Conservation (phyloP, 2,888 invertebrate species). For the Serrognathus titanus region DNA sequence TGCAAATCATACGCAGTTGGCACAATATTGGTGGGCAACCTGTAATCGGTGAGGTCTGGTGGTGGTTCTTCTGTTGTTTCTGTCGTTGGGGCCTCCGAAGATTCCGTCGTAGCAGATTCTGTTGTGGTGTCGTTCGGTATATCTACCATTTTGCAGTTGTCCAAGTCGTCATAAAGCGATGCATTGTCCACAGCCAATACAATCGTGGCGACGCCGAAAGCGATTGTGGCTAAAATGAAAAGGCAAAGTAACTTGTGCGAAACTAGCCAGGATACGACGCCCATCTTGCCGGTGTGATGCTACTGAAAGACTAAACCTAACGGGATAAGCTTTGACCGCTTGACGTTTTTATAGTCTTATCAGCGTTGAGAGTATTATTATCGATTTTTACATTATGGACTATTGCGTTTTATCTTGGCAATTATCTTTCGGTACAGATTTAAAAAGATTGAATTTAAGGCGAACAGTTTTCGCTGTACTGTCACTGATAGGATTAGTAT, state of each 20-base stretch:
- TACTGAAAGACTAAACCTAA: too few relatives aligned
- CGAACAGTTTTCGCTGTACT: too few relatives aligned
- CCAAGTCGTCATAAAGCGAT: slow-evolving; percentile 29
- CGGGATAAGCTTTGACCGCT: too few relatives aligned
- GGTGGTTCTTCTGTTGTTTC: slow-evolving; percentile 12
- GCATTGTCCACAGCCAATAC: slow-evolving; percentile 52
- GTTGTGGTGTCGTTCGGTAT: background rate
- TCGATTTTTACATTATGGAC: too few relatives aligned
- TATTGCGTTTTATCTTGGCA: too few relatives aligned
- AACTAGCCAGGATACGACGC: slow-evolving; percentile 21
- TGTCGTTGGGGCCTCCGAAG: background rate
- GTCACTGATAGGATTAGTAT: too few relatives aligned
- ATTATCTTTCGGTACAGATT: too few relatives aligned
- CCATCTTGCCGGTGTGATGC: too few relatives aligned
- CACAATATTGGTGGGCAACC: slow-evolving; percentile 57
- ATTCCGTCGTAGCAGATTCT: background rate
- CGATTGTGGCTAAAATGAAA: slow-evolving; percentile 41
- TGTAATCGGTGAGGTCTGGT: slow-evolving; percentile 42
- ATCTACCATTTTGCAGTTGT: slow-evolving; percentile 16
- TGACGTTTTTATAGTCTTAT: too few relatives aligned
- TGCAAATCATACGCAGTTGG: slow-evolving; percentile 67
- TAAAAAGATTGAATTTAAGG: too few relatives aligned
- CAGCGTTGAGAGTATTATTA: too few relatives aligned
- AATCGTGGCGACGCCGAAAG: slow-evolving; percentile 55
- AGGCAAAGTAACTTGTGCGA: slow-evolving; percentile 46